Evolutionary conservation across 2,113 vertebrate genomes (phyloP).

Genomic region (Pipa parva): DNA sequence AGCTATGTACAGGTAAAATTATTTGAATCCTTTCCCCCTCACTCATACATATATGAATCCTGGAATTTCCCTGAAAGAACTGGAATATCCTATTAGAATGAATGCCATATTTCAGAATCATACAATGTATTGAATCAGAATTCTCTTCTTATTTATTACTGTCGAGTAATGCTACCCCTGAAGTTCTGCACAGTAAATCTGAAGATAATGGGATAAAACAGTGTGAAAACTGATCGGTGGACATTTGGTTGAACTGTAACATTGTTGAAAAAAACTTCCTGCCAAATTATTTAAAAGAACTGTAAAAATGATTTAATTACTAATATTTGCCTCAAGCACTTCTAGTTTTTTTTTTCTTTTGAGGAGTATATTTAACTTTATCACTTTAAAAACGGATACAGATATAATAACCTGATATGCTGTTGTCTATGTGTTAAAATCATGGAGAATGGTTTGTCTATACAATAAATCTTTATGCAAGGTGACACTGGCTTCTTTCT

Average conservation of each 20-base stretch:
- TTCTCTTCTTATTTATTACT: constrained; percentile 24
- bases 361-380: not conserved
- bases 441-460: too few relatives aligned
- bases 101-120: constrained; percentile 33
- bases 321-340: not conserved
- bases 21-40: too few relatives aligned
- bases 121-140: constrained; percentile 39
- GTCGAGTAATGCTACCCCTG: constrained; percentile 33
- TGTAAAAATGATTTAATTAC: not conserved
- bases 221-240: constrained; percentile 21
- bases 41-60: not conserved
- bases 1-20: too few relatives aligned
- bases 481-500: too few relatives aligned
- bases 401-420: not conserved
- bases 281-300: constrained; percentile 6
- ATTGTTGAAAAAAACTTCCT: constrained; percentile 6
- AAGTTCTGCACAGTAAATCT: constrained; percentile 35
- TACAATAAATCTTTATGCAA: too few relatives aligned
- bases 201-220: constrained; percentile 33
- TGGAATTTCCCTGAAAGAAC: not conserved
- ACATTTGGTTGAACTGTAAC: not conserved
- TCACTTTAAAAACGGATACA: not conserved
- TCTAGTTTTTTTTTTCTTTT: not conserved
- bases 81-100: constrained; percentile 21
- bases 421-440: too few relatives aligned